Base-by-base conservation (phyloP, 2,797 vertebrate species). In the Calcarius lapponicus region DNA sequence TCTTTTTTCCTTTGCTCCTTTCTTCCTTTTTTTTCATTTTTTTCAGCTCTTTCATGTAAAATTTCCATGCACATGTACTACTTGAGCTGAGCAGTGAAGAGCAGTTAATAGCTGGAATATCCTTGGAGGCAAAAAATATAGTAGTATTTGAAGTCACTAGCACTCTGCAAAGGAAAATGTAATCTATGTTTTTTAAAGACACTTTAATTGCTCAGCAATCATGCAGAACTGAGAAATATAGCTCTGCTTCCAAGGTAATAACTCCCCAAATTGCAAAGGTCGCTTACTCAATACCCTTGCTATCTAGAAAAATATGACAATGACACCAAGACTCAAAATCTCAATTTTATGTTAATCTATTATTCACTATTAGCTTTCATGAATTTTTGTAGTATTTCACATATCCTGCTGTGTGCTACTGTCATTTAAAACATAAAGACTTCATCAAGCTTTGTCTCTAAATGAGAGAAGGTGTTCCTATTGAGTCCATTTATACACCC, bases 211-310 rank as follows among this genome's bases (percentile, higher is more conserved):
- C 43, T 86, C 69, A 95, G 64, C 85, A 95, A 78, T 94, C 84
- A 79, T 84, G 80, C 90, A 95, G 72, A 95, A 96, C 91, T 86
- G 42, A 92, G 81, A 95, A 96, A 96, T 71, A 85, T 13, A 93
- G 71, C 86, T 74, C 90, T 87, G 45, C 58, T 80, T 95, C 80
- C 84, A 94, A 60, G 56, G 84, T 80, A 94, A 43, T 71, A 91
- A 88, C 32, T 96, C 73, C 29, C 47, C 36, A 95, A 91, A 95
- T 92, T 85, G 38, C 57, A 91, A 83, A 95, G 73, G 45, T 76
- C 26, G 2, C 40, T 76, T 62, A 87, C 61, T 89, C 78, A 85
- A 43, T 64, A 91, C 13, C 42, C 58, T 76, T 92, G 58, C 54
- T 93, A 65, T 67, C 16, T 91, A 57, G 48, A 20, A 92, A 69